phyloP scores from a whole-genome alignment of 2,797 vertebrate species.

The Periophthalmus magnuspinnatus region DNA sequence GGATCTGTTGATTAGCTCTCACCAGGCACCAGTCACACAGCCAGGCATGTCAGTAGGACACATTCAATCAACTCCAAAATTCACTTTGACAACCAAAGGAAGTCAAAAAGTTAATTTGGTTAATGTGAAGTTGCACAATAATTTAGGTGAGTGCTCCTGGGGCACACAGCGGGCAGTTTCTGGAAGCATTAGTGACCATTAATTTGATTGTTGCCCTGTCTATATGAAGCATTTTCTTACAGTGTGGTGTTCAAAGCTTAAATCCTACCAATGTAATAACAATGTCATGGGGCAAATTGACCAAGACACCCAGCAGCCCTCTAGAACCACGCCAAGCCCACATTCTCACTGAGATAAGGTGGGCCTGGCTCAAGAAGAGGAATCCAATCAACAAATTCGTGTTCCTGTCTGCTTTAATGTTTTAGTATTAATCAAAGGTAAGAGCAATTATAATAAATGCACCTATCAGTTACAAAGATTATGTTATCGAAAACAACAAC shows the following conservation, averaged over 20 bases:
- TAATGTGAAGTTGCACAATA: not conserved
- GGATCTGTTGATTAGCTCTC: conserved; percentile 73
- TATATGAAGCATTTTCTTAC: not conserved
- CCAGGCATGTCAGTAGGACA: conserved; percentile 16
- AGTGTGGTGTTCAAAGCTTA: not conserved
- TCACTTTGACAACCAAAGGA: conserved; percentile 16
- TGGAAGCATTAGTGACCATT: no score
- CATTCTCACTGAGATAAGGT: not conserved
- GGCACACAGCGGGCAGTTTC: not conserved
- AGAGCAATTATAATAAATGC: not conserved
- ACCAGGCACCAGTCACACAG: conserved; percentile 29
- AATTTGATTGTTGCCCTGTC: not conserved
- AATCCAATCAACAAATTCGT: not conserved
- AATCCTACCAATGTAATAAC: not conserved
- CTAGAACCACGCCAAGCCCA: not conserved
- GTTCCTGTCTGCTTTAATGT: not conserved
- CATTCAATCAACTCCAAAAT: conserved; percentile 20
- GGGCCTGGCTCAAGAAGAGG: not conserved
- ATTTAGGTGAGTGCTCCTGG: not conserved
- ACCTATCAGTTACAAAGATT: not conserved
- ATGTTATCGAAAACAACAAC: not conserved
- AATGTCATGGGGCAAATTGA: not conserved
- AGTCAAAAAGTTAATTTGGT: not conserved
- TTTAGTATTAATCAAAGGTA: not conserved
- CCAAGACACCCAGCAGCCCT: not conserved